phyloP scores from a whole-genome alignment of 2,888 invertebrate species.

The Physocephala rufipes region DNA sequence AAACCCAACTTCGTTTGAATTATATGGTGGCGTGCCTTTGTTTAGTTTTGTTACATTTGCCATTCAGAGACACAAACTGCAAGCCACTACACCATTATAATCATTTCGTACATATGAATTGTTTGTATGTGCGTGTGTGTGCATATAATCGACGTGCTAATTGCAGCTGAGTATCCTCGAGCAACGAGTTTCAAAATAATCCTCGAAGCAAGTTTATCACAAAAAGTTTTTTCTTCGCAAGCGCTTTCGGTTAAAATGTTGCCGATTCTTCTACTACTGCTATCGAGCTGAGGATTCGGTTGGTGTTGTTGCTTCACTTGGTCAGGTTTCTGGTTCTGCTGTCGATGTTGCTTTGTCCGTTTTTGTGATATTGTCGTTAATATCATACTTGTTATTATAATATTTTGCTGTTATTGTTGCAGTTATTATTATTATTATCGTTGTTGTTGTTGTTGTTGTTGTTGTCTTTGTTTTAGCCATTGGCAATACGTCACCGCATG shows the following conservation, averaged over 20 bases:
- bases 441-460: conserved; percentile 42
- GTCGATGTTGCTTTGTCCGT: conserved; percentile 39
- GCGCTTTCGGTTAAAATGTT: conserved; percentile 58
- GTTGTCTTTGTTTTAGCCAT: conserved; percentile 31
- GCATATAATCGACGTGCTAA: conserved; percentile 48
- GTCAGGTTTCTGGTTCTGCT: conserved; percentile 45
- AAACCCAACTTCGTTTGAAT: conserved; percentile 34
- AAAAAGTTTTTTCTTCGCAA: conserved; percentile 64
- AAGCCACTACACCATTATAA: too few species aligned
- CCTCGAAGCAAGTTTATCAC: conserved; percentile 61
- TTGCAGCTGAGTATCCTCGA: conserved; percentile 60
- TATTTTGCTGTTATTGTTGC: conserved; percentile 27
- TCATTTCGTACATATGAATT: background rate
- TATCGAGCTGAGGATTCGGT: conserved; percentile 42
- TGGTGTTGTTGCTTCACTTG: conserved; percentile 38
- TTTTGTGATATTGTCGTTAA: conserved; percentile 25
- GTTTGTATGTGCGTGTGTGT: conserved; percentile 31
- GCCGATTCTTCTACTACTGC: conserved; percentile 39
- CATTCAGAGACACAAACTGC: too few species aligned
- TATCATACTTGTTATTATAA: conserved; percentile 13
- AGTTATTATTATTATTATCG: conserved; percentile 47
- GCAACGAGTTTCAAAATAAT: conserved; percentile 59
- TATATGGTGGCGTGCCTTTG: conserved; percentile 17
- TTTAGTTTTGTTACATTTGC: conserved; percentile 28
- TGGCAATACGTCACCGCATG: conserved; percentile 19